A percentile compares a stretch with the other conserved stretches of the same genome.
These are phyloP conservation scores for Tipula lateralis DNA, from an alignment of 2,888 invertebrate genomes.

Conservation along the genomic window DNA sequence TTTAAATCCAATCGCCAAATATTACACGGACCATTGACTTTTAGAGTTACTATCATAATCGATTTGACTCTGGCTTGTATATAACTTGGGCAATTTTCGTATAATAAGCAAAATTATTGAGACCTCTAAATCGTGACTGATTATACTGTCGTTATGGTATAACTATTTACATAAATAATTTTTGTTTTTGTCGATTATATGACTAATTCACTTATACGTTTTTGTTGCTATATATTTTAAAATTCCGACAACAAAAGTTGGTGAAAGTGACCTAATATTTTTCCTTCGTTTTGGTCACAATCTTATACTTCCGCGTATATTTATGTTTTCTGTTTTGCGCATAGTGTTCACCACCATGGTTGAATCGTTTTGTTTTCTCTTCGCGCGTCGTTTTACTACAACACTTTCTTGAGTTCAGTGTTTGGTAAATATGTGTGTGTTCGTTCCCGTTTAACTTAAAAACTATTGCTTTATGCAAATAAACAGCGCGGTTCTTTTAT, in stretches of 20 bases:
- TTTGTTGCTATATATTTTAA: neutral
- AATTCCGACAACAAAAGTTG: neutral
- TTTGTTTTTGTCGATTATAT: neutral
- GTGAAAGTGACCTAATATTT: slow-evolving; percentile 30
- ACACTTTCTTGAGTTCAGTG: neutral
- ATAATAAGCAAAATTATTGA: neutral
- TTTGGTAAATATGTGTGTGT: neutral
- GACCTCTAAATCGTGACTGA: neutral
- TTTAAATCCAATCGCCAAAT: neutral
- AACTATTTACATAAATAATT: too few relatives aligned
- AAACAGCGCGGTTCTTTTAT: neutral
- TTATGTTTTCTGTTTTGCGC: slow-evolving; percentile 6
- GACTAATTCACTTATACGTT: neutral
- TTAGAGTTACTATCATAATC: neutral
- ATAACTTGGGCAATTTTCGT: neutral
- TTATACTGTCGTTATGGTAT: neutral
- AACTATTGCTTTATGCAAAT: neutral
- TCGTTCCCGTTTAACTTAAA: neutral
- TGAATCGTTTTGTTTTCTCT: slow-evolving; percentile 7
- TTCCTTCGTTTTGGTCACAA: slow-evolving; percentile 20
- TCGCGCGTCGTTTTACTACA: neutral
- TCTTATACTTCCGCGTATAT: slow-evolving; percentile 27
- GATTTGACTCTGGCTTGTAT: neutral
- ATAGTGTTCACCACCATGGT: neutral
- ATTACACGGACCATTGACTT: neutral